Percentiles rank a stretch among this genome's conserved stretches.
Conservation (phyloP, 2,113 vertebrate species). For the Donacobius atricapilla region DNA sequence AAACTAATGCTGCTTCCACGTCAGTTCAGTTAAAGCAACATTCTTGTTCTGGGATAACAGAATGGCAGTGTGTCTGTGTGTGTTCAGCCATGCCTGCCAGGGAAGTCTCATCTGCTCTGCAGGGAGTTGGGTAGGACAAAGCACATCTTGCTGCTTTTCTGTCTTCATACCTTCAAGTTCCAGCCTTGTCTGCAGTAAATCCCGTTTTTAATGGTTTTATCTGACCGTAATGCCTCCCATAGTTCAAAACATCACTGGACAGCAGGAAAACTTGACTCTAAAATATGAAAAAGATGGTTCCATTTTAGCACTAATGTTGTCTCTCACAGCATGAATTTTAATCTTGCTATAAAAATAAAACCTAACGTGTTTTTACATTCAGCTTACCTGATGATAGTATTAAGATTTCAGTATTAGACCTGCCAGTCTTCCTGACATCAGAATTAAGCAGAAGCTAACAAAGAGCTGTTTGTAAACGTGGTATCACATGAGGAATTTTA, state of each 20-base stretch:
- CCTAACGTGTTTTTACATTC: not conserved
- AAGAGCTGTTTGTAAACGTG: not conserved
- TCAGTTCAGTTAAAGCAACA: not conserved
- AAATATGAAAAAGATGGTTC: not conserved
- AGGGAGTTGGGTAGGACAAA: not conserved
- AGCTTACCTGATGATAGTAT: not conserved
- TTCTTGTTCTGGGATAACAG: not conserved
- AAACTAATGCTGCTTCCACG: not conserved
- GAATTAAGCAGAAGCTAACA: not conserved
- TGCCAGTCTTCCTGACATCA: not conserved
- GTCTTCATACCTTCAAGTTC: not conserved
- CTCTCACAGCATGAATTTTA: not conserved
- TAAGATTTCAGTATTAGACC: not conserved
- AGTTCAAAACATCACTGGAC: not conserved
- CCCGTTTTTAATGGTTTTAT: not conserved
- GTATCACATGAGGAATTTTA: not conserved
- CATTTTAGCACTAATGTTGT: not conserved
- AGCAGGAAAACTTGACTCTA: not conserved
- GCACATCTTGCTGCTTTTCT: not conserved
- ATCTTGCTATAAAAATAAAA: not conserved
- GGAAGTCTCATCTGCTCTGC: not conserved
- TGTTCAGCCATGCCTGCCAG: not conserved
- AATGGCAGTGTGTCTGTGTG: fast-evolving
- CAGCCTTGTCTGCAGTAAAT: not conserved
- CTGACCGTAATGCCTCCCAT: not conserved